phyloP scores from a whole-genome alignment of 2,888 invertebrate species.

The Dinocampus coccinellae region DNA sequence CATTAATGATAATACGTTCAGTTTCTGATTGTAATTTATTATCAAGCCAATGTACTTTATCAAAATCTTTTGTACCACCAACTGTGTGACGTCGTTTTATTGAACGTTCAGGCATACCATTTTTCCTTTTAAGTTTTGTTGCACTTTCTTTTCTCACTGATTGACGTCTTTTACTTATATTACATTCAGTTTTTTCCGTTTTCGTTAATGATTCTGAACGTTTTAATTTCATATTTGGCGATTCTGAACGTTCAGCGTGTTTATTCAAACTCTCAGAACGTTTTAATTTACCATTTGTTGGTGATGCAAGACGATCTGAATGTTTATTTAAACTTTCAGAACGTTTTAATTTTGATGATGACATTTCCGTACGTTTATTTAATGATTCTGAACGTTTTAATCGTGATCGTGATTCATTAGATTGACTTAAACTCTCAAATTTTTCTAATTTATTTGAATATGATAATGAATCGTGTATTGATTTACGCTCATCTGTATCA shows the following conservation, averaged over 20 bases:
- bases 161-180: constrained; percentile 79
- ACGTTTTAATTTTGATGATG: constrained; percentile 73
- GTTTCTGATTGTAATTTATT: constrained; percentile 71
- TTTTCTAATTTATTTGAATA: constrained; percentile 64
- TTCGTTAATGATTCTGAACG: constrained; percentile 78
- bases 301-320: constrained; percentile 61
- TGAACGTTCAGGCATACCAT: constrained; percentile 84
- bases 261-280: constrained; percentile 68
- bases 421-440: constrained; percentile 62
- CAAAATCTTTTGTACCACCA: constrained; percentile 91
- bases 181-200: constrained; percentile 83
- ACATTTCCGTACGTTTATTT: constrained; percentile 72
- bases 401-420: constrained; percentile 67
- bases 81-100: constrained; percentile 93
- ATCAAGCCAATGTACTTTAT: constrained; percentile 75
- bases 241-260: constrained; percentile 59
- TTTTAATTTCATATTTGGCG: constrained; percentile 71
- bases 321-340: constrained; percentile 76
- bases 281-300: constrained; percentile 61
- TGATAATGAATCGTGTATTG: constrained; percentile 47
- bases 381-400: constrained; percentile 76
- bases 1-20: constrained; percentile 69
- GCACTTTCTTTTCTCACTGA: constrained; percentile 70
- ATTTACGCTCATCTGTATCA: constrained; percentile 12
- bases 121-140: constrained; percentile 80